phyloP scores from a whole-genome alignment of 1,140 invertebrate genomes.

The Solenopsis fugax region DNA sequence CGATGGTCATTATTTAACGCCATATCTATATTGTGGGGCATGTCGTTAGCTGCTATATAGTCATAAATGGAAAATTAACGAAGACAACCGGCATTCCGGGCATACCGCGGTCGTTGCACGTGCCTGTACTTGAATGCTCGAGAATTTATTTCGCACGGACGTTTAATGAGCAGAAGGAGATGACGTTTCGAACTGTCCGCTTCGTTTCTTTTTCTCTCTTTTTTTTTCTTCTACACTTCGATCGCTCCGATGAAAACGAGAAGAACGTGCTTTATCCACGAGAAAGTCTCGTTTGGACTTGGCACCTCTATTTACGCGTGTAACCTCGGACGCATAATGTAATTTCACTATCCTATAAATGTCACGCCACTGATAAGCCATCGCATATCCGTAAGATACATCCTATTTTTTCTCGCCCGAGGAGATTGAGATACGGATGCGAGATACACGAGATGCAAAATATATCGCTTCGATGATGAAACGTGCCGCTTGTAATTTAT shows the following conservation, averaged over 20 bases:
- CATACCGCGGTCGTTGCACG: conserved; percentile 29
- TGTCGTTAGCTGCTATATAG: conserved; percentile 10
- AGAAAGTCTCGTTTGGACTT: conserved; percentile 52
- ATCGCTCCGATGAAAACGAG: conserved; percentile 13
- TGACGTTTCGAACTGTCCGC: conserved; percentile 18
- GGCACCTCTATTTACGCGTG: conserved; percentile 50
- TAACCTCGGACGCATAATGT: conserved; percentile 23
- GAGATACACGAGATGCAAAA: not conserved
- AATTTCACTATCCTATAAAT: conserved; percentile 34
- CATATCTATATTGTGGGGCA: conserved; percentile 22
- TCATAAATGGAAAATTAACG: conserved; percentile 57
- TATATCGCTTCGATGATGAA: not conserved
- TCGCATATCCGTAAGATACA: not conserved
- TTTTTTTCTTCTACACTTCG: not conserved
- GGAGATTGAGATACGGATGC: not conserved
- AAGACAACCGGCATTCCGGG: conserved; percentile 43
- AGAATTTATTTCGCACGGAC: conserved; percentile 50
- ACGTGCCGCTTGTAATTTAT: not conserved
- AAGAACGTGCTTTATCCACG: conserved; percentile 55
- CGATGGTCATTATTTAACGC: conserved; percentile 41
- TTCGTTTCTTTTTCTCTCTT: not conserved
- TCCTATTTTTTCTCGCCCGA: not conserved
- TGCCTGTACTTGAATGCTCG: conserved; percentile 48
- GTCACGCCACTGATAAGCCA: conserved; percentile 4
- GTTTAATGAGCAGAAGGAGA: conserved; percentile 45